Base-by-base conservation (phyloP, 2,888 invertebrate species). In the Lithophane semibrunnea region DNA sequence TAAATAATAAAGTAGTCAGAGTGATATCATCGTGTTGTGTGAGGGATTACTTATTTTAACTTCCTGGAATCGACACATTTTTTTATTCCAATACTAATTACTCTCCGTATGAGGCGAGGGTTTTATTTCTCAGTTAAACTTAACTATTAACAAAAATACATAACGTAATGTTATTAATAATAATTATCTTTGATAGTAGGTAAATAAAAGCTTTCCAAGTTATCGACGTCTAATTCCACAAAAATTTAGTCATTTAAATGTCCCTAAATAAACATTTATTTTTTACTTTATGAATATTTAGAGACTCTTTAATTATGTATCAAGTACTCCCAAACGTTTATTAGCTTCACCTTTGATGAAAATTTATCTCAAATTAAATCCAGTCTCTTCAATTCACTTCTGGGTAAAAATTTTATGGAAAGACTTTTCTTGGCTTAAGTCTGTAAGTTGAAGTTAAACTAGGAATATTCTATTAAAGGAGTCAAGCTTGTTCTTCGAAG, bases 381-480 rank as follows among this genome's bases (percentile, higher is more conserved):
- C 37, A 69, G 13, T 24, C 29, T 47, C 68, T 60, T 63, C 18
- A 78, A 74, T 73, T 85, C 61, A 65, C 56, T 54, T 75, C 77
- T 61, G n/a, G 8, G 29, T 29, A 52, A 21, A 80, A 65, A 71
- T 58, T 13, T 79, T n/a, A 63, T 67, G 63, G 67, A 75, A 63
- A 79, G 61, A 66, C 65, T 73, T 86, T 76, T 66, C 82, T 70
- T 79, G 70, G 60, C 75, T 77, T 73, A 79, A 85, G 70, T 78
- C 71, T 18, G 60, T 76, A 78, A 79, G 83, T 79, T 84, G 56
- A 84, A 88, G 82, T 86, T 84, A 75, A 86, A 79, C 79, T 79
- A 78, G 60, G 71, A 86, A 86, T 83, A 83, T 88, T 86, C 66
- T 86, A 88, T 88, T 88, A 84, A 44, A 79, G 37, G 64, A 88